Base-by-base conservation (phyloP, 1,140 invertebrate species). In the Sinella curviseta region DNA sequence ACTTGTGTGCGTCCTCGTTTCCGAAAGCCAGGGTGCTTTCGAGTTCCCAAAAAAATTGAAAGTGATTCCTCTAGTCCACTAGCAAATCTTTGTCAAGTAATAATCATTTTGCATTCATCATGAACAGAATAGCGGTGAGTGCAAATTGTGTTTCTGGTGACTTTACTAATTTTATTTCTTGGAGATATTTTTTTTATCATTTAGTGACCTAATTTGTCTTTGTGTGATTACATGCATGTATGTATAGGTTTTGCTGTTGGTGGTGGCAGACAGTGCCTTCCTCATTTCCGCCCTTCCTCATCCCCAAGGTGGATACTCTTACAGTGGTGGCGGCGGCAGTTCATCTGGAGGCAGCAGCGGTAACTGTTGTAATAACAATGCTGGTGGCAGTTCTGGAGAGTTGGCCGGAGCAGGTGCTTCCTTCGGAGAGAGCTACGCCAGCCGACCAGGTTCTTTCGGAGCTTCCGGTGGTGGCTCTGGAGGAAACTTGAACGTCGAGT, bases 401-500 rank as follows among this genome's bases (percentile, higher is more conserved):
- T 30, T 75, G 14, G 35, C 34, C 4, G 74, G 74, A 39, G 34
- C 74, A 26, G 74, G 35, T 2, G 74, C 74, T 30, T 39, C 33
- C 24, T 75, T 75, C 24, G 74, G 36, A 17, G 3, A 75, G 24
- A 31, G 14, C 26, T 75, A 48, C 24, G 34, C 17, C 4, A 54
- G 35, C 24, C 2, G 17, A n/a, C 24, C 35, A 8, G 74, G 74
- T 8, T 2, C 1, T 12, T 36, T 36, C 36, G 74, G 74, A 12
- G 8, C 26, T 55, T 34, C 74, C 30, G 34, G 54, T 1, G 77
- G 54, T 28, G 33, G 33, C 31, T 30, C n/a, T 34, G 75, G 80
- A 16, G 34, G 78, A 20, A 67, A 78, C 67, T 26, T 77, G 16
- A 20, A 39, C 4, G 76, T 79, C 3, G 73, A 79, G 60, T 82